Percentiles rank a stretch among this genome's conserved stretches.
phyloP scores from a whole-genome alignment of 2,113 vertebrate species.

The Scortum barcoo region DNA sequence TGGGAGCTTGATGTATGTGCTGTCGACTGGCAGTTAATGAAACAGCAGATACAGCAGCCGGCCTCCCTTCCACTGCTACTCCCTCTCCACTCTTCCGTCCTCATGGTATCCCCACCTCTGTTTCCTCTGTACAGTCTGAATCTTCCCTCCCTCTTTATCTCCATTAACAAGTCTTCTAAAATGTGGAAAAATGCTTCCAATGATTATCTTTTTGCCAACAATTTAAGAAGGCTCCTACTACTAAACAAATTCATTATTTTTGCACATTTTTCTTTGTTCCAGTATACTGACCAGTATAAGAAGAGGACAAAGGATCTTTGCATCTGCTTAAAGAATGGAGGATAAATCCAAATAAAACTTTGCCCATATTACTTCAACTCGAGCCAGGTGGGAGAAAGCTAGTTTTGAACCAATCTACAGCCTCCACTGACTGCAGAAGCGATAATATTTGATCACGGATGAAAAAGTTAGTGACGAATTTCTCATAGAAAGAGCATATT shows the following conservation, averaged over 20 bases:
- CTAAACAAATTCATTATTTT: background rate
- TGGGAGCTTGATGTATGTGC: constrained; percentile 83
- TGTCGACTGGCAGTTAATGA: constrained; percentile 82
- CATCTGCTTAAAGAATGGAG: background rate
- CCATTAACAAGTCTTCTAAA: constrained; percentile 3
- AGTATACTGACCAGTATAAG: background rate
- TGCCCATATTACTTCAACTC: too few relatives aligned
- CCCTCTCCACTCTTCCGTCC: constrained; percentile 15
- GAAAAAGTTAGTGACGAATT: background rate
- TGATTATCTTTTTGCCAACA: background rate
- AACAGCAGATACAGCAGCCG: constrained; percentile 72
- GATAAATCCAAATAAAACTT: background rate
- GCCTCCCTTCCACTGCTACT: constrained; percentile 20
- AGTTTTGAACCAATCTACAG: background rate
- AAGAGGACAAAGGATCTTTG: background rate
- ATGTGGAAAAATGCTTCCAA: background rate
- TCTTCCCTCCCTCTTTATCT: constrained; percentile 17
- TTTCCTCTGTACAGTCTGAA: constrained; percentile 15
- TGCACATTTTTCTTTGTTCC: background rate
- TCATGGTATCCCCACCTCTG: constrained; percentile 28
- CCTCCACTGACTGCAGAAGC: background rate
- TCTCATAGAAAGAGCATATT: background rate
- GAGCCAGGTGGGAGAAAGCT: background rate
- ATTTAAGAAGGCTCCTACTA: background rate
- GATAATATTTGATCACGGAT: background rate